Conservation (phyloP, 2,113 vertebrate species). For the Heptranchias perlo region DNA sequence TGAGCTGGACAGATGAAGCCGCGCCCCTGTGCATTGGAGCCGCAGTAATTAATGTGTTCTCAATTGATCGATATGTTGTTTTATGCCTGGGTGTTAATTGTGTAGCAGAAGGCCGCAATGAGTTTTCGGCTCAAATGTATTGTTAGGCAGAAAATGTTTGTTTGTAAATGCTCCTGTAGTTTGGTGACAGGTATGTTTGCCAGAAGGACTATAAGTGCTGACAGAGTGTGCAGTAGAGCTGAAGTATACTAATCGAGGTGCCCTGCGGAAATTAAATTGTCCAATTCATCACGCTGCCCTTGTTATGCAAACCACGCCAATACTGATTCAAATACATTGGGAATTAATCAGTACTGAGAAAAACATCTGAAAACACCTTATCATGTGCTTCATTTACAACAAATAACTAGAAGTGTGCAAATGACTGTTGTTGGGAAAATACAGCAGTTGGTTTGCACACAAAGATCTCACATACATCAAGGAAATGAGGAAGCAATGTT, state of each 20-base stretch:
- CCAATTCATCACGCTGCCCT: background rate
- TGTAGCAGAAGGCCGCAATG: background rate
- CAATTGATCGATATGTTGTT: background rate
- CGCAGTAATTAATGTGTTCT: background rate
- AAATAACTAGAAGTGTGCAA: background rate
- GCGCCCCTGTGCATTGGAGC: background rate
- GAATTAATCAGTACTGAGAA: background rate
- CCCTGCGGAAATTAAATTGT: background rate
- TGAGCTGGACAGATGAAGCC: conserved; percentile 8
- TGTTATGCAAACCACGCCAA: background rate
- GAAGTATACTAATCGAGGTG: background rate
- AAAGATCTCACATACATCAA: background rate
- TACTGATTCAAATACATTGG: background rate
- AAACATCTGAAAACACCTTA: background rate
- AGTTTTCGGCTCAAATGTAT: no score
- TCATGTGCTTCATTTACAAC: background rate
- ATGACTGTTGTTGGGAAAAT: background rate
- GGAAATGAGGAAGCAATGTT: background rate
- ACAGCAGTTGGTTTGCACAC: background rate
- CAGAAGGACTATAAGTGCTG: background rate
- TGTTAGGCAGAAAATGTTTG: background rate
- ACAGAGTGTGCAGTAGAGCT: background rate
- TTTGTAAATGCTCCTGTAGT: background rate
- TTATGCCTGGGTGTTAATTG: conserved; percentile 15
- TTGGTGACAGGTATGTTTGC: background rate